phyloP scores from a whole-genome alignment of 2,888 invertebrate genomes.

The Gymnoscelis rufifasciata region DNA sequence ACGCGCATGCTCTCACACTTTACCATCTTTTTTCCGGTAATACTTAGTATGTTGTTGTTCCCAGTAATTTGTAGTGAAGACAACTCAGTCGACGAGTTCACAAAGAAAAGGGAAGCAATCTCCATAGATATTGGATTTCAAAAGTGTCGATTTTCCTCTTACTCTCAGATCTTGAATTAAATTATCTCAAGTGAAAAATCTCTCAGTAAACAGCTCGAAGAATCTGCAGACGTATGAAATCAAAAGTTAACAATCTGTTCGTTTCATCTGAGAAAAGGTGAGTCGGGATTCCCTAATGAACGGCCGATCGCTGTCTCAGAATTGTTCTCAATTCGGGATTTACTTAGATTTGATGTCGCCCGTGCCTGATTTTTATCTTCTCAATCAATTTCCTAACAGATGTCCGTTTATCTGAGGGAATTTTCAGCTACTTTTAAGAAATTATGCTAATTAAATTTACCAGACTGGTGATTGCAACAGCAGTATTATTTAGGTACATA shows the following conservation, averaged over 20 bases:
- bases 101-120: neutral
- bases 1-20: no score
- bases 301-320: constrained; percentile 38
- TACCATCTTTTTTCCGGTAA: no score
- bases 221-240: constrained; percentile 26
- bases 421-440: neutral
- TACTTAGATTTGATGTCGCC: constrained; percentile 26
- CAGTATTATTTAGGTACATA: no score
- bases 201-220: constrained; percentile 17
- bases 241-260: constrained; percentile 31
- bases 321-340: constrained; percentile 27
- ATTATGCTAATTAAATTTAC: no score
- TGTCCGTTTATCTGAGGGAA: constrained; percentile 17
- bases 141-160: neutral
- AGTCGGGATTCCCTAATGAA: constrained; percentile 40
- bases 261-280: constrained; percentile 33
- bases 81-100: no score
- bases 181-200: constrained; percentile 5
- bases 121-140: neutral
- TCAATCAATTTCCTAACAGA: constrained; percentile 25
- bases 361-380: constrained; percentile 18
- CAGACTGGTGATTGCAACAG: no score
- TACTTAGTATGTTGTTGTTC: no score
- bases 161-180: neutral
- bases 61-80: no score